Percentiles rank a stretch among this genome's conserved stretches.
phyloP scores from a whole-genome alignment of 2,888 invertebrate genomes.

The Drosophila mercatorum region DNA sequence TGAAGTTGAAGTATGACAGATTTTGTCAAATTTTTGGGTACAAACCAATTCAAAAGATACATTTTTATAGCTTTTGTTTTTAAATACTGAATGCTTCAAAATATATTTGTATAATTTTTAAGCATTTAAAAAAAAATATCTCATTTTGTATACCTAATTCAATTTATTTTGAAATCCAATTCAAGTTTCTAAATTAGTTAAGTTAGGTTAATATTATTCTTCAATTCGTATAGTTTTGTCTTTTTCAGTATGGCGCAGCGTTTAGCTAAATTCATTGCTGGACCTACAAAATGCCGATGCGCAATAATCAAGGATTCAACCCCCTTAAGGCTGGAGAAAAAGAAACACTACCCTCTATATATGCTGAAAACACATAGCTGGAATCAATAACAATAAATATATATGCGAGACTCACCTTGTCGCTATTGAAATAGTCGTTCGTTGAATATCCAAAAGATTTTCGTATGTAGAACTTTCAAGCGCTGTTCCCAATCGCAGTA shows the following conservation, averaged over 20 bases:
- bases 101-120: too few relatives aligned
- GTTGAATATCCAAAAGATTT: slow-evolving; percentile 46
- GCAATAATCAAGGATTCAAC: slow-evolving; percentile 31
- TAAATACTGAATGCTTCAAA: too few relatives aligned
- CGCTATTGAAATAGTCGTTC: slow-evolving; percentile 23
- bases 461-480: slow-evolving; percentile 1
- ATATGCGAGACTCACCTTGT: slow-evolving; percentile 44
- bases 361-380: not conserved
- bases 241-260: slow-evolving; percentile 25
- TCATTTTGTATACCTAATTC: too few relatives aligned
- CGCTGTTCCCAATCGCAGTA: slow-evolving; percentile 21
- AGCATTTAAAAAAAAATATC: too few relatives aligned
- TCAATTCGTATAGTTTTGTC: not conserved
- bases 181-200: not conserved
- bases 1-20: not conserved
- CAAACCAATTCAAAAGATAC: too few relatives aligned
- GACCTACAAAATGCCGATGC: slow-evolving; percentile 32
- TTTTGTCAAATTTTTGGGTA: not conserved
- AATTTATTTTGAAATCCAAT: not conserved
- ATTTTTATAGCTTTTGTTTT: not conserved
- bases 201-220: not conserved
- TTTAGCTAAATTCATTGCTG: not conserved
- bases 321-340: slow-evolving; percentile 5
- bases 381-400: not conserved
- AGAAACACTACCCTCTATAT: slow-evolving; percentile 4